These are phyloP conservation scores for Syngnathus rostellatus DNA, from an alignment of 2,797 vertebrate species.

Conservation along the genomic window DNA sequence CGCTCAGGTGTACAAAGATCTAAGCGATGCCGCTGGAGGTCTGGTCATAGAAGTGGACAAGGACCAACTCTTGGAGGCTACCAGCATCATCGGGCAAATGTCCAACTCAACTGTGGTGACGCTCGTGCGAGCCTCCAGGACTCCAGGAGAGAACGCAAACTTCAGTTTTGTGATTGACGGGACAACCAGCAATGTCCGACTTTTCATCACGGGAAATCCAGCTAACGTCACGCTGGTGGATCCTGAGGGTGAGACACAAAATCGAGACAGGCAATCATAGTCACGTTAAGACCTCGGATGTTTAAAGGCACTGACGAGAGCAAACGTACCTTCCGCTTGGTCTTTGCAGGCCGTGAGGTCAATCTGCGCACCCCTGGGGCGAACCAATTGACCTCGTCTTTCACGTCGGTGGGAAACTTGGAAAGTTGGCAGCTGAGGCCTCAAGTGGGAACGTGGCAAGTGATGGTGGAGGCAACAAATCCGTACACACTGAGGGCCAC, in stretches of 20 bases:
- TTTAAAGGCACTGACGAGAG: too few relatives aligned
- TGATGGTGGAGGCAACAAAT: slow-evolving; percentile 36
- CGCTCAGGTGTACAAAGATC: slow-evolving; percentile 48
- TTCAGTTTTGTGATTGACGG: slow-evolving; percentile 46
- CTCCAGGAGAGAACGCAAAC: slow-evolving; percentile 17
- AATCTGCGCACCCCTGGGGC: too few relatives aligned
- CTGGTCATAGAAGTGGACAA: slow-evolving; percentile 47
- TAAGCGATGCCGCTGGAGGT: slow-evolving; percentile 61
- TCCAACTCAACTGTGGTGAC: slow-evolving; percentile 53
- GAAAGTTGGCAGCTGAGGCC: slow-evolving; percentile 27
- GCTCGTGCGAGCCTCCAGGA: slow-evolving; percentile 41
- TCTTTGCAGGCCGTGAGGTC: slow-evolving; percentile 29
- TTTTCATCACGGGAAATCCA: slow-evolving; percentile 43
- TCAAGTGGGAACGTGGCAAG: slow-evolving; percentile 41
- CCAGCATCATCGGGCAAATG: slow-evolving; percentile 41
- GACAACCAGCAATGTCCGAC: slow-evolving; percentile 19
- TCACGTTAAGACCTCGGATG: neutral
- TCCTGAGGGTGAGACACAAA: slow-evolving; percentile 42
- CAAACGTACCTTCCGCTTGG: too few relatives aligned
- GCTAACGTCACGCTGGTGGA: slow-evolving; percentile 33
- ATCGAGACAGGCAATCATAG: neutral
- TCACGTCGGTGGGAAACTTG: slow-evolving; percentile 46
- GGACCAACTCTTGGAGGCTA: slow-evolving; percentile 33
- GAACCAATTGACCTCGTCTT: neutral
- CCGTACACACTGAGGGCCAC: slow-evolving; percentile 54